A percentile compares a stretch with the other conserved stretches of the same genome.
phyloP scores from a whole-genome alignment of 2,888 invertebrate species.

The Microctonus hyperodae region DNA sequence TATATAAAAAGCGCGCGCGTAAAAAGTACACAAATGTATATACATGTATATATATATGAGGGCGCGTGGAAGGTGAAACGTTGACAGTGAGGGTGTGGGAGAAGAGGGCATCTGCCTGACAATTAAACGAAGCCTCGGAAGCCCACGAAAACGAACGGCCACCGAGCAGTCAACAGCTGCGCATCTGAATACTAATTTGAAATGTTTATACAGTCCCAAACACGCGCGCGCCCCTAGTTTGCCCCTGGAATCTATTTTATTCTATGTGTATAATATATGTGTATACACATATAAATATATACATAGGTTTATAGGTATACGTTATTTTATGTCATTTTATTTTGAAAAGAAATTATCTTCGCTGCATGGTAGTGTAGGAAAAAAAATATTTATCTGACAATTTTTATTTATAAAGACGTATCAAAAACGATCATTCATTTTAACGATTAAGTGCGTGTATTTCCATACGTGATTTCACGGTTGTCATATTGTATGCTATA shows the following conservation, averaged over 20 bases:
- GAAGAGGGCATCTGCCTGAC: constrained; percentile 60
- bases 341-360: constrained; percentile 14
- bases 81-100: constrained; percentile 32
- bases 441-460: constrained; percentile 45
- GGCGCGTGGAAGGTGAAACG: constrained; percentile 36
- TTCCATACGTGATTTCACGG: constrained; percentile 60
- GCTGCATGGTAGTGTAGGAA: background rate
- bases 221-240: constrained; percentile 40
- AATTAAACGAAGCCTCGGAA: constrained; percentile 63
- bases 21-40: constrained; percentile 2
- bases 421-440: background rate
- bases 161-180: constrained; percentile 61
- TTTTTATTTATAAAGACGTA: constrained; percentile 9
- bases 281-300: constrained; percentile 1
- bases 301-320: background rate
- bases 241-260: constrained; percentile 15
- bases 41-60: constrained; percentile 21
- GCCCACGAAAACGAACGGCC: constrained; percentile 56
- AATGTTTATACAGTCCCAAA: constrained; percentile 60
- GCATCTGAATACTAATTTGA: constrained; percentile 62
- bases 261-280: background rate
- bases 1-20: background rate
- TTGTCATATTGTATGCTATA: constrained; percentile 43
- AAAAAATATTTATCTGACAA: constrained; percentile 22
- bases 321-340: background rate